These are phyloP conservation scores for Urocitellus parryii DNA, from an alignment of 2,113 vertebrate species.

Conservation along the genomic window DNA sequence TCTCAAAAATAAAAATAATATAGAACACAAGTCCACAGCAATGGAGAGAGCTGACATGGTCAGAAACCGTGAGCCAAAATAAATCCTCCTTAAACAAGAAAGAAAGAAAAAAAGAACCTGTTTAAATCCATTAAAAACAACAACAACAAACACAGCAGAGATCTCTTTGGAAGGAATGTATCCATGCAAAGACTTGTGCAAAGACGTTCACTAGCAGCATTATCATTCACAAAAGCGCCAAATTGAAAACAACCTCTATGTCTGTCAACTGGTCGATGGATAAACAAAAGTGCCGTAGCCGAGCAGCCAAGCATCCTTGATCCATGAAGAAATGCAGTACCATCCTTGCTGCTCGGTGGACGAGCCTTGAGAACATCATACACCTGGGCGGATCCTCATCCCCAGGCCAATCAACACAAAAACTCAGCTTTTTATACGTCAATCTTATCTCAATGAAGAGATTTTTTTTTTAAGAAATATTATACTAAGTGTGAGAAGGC, in stretches of 20 bases:
- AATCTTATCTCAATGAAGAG: not conserved
- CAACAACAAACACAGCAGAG: not conserved
- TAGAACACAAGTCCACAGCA: too few relatives aligned
- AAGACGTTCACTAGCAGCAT: too few relatives aligned
- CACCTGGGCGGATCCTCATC: not conserved
- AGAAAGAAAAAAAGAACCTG: too few relatives aligned
- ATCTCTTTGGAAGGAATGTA: constrained; percentile 8
- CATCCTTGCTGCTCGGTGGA: not conserved
- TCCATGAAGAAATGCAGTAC: not conserved
- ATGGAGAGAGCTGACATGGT: too few relatives aligned
- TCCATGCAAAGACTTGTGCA: not conserved
- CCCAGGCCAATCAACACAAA: not conserved
- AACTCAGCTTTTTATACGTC: not conserved
- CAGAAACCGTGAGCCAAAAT: too few relatives aligned
- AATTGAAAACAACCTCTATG: not conserved
- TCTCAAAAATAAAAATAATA: too few relatives aligned
- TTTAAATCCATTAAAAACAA: not conserved
- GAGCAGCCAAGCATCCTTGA: not conserved
- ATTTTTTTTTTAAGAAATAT: not conserved
- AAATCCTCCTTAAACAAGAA: too few relatives aligned
- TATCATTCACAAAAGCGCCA: too few relatives aligned
- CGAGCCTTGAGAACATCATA: not conserved
- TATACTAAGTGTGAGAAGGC: not conserved
- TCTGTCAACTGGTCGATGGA: not conserved
- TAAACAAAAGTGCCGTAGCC: too few relatives aligned